These are phyloP conservation scores for Psittacula derbiana DNA, from an alignment of 2,797 vertebrate genomes.

Conservation along the genomic window DNA sequence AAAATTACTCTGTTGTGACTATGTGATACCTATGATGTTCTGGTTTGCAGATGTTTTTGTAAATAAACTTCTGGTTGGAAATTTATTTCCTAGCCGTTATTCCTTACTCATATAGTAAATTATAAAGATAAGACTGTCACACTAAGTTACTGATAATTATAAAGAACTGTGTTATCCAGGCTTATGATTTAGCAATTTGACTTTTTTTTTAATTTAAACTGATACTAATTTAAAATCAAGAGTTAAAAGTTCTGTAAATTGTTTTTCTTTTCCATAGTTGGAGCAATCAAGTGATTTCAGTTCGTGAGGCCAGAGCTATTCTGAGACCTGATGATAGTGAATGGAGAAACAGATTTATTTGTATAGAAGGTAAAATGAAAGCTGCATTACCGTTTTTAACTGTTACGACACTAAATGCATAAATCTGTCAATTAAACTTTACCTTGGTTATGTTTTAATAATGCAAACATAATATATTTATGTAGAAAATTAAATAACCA, in stretches of 20 bases:
- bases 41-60: neutral
- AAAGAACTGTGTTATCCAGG: neutral
- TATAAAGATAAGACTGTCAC: neutral
- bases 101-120: neutral
- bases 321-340: constrained; percentile 81
- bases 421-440: neutral
- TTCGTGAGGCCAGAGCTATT: constrained; percentile 88
- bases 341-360: constrained; percentile 94
- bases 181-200: neutral
- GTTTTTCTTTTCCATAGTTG: constrained; percentile 80
- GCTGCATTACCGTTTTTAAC: neutral
- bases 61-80: neutral
- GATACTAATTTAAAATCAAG: neutral
- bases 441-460: neutral
- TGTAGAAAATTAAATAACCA: neutral
- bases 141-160: neutral
- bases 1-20: neutral
- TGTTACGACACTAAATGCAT: neutral
- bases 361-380: constrained; percentile 88
- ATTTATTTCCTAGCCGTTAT: neutral
- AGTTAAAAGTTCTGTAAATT: neutral
- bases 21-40: neutral
- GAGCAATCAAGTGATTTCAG: constrained; percentile 87
- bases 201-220: neutral
- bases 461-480: neutral